Base-by-base conservation (phyloP, 2,113 vertebrate genomes). In the Phainopepla nitens region DNA sequence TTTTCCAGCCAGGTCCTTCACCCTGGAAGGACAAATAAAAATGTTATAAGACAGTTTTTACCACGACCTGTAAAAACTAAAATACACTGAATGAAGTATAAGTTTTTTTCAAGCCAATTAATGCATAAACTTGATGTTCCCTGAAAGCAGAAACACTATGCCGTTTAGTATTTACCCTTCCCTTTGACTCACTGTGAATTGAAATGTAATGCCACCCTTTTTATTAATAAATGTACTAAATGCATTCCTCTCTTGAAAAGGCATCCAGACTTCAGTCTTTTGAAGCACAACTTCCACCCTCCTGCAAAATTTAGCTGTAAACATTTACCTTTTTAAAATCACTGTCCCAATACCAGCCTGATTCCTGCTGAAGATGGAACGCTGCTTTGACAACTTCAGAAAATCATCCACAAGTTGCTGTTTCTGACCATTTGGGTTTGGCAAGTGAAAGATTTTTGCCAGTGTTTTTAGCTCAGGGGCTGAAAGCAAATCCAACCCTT, bases 381-480 rank as follows among this genome's bases (percentile, higher is more conserved):
- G 99, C 58, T 99, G 99, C 36, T 94, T 98, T 94, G 99, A 98
- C 90, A 99, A 81, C 16, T 90, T 98, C 53, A 99, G 97, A 50
- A 99, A 98, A 13, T 98, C 98, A 0, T 98, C 98, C 41, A 99
- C 93, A 33, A 99, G 96, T 92, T 99, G 99, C 80, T 98, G 98
- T 81, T 99, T 99, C 93, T 98, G 99, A 42, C 97, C 98, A 23
- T 91, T 97, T 45, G 98, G 97, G 64, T 96, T 98, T 56, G 95
- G 96, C 93, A 99, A 82, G 71, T 99, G 99, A 96, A 99, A 99
- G 28, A 97, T 97, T 97, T 99, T 99, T 17, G 99, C 99, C 93
- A 99, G 93, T 53, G 93, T 57, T 97, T 98, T 99, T 24, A 99
- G 97, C 64, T 99, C 99, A 36, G 99, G 99, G 39, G 98, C 98